phyloP scores from a whole-genome alignment of 2,113 vertebrate species.

The Gavialis gangeticus region DNA sequence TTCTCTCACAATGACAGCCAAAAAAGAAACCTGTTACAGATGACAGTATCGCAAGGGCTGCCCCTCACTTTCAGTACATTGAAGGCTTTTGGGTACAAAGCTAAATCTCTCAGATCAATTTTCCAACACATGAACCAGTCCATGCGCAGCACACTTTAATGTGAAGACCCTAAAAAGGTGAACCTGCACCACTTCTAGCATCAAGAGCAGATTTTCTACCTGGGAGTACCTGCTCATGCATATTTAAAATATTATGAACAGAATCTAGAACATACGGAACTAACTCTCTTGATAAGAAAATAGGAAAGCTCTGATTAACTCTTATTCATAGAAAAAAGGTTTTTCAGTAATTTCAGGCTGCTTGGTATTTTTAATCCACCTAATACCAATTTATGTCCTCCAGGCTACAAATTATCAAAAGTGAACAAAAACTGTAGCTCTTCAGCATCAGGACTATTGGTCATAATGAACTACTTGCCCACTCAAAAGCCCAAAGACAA shows the following conservation, averaged over 20 bases:
- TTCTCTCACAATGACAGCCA: neutral
- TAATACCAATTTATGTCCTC: neutral
- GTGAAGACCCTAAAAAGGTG: neutral
- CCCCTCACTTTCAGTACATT: rapidly evolving
- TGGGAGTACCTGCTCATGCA: neutral
- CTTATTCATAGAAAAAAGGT: neutral
- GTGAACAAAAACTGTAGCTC: neutral
- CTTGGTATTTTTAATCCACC: neutral
- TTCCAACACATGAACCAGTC: rapidly evolving
- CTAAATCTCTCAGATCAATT: neutral
- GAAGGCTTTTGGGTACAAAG: neutral
- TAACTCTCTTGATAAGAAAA: neutral
- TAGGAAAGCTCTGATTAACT: neutral
- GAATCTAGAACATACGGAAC: neutral
- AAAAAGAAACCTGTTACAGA: neutral
- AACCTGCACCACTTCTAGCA: neutral
- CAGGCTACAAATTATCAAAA: neutral
- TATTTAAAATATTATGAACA: neutral
- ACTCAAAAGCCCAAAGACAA: neutral
- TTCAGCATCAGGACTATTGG: rapidly evolving
- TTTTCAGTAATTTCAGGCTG: neutral
- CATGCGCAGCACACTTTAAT: neutral
- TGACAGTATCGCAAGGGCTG: neutral
- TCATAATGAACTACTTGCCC: neutral
- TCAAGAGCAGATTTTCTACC: neutral